These are phyloP conservation scores for Disparrhopalites patrizii DNA, from an alignment of 2,888 invertebrate genomes.

Conservation along the genomic window DNA sequence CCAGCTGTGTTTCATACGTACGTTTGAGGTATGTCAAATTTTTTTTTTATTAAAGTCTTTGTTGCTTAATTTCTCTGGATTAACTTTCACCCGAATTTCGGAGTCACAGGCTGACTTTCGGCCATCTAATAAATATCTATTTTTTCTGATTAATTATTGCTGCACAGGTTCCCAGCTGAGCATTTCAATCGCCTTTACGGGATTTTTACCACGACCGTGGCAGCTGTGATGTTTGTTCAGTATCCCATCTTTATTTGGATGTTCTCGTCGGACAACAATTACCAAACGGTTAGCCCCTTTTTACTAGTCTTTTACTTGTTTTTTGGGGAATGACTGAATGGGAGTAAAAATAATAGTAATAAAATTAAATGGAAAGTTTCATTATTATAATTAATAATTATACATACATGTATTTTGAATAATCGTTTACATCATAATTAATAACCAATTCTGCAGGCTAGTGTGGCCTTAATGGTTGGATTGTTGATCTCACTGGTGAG, in stretches of 20 bases:
- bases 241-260: conserved; percentile 50
- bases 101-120: background rate
- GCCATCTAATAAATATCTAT: background rate
- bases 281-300: conserved; percentile 21
- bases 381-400: too few relatives aligned
- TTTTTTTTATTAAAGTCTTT: background rate
- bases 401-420: too few relatives aligned
- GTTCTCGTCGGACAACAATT: conserved; percentile 33
- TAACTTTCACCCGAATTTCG: background rate
- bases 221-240: conserved; percentile 49
- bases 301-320: background rate
- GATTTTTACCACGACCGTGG: conserved; percentile 50
- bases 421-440: too few relatives aligned
- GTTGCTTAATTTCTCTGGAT: background rate
- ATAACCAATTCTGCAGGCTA: too few relatives aligned
- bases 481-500: conserved; percentile 39
- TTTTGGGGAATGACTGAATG: too few relatives aligned
- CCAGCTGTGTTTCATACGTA: conserved; percentile 49
- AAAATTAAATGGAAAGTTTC: too few relatives aligned
- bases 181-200: conserved; percentile 50
- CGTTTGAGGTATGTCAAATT: conserved; percentile 48
- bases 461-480: conserved; percentile 33
- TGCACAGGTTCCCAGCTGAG: background rate
- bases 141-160: too few relatives aligned
- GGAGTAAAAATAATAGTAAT: too few relatives aligned